phyloP scores from a whole-genome alignment of 2,888 invertebrate genomes.

The Creontiades dilutus region DNA sequence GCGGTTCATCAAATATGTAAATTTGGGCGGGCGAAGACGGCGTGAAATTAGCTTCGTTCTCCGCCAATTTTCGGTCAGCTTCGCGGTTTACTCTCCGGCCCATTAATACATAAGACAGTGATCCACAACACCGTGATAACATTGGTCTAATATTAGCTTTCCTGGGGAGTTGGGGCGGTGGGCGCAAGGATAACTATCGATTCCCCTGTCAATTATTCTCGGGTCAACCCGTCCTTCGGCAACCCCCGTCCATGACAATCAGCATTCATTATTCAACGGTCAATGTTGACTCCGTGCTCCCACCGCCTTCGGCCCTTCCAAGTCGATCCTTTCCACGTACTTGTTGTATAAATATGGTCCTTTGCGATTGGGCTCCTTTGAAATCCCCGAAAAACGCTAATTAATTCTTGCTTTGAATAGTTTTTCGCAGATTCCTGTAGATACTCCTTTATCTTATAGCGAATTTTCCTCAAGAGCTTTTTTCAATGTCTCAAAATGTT shows the following conservation, averaged over 20 bases:
- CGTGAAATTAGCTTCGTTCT: background rate
- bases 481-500: too few species aligned
- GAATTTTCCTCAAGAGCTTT: too few species aligned
- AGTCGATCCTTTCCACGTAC: background rate
- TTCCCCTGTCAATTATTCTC: conserved; percentile 34
- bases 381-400: background rate
- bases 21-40: too few species aligned
- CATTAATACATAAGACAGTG: conserved; percentile 17
- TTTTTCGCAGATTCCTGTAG: too few species aligned
- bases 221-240: conserved; percentile 25
- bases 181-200: background rate
- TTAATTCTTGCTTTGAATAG: background rate
- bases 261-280: conserved; percentile 31
- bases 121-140: conserved; percentile 4
- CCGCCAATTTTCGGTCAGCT: background rate
- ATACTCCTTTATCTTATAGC: too few species aligned
- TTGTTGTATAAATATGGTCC: background rate
- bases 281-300: conserved; percentile 17
- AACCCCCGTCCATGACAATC: conserved; percentile 31
- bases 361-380: background rate
- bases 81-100: background rate
- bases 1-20: too few species aligned
- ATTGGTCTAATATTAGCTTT: conserved; percentile 9
- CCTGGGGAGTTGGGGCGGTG: background rate
- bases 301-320: background rate